phyloP scores from a whole-genome alignment of 2,888 invertebrate species.

The Nebria brevicollis region DNA sequence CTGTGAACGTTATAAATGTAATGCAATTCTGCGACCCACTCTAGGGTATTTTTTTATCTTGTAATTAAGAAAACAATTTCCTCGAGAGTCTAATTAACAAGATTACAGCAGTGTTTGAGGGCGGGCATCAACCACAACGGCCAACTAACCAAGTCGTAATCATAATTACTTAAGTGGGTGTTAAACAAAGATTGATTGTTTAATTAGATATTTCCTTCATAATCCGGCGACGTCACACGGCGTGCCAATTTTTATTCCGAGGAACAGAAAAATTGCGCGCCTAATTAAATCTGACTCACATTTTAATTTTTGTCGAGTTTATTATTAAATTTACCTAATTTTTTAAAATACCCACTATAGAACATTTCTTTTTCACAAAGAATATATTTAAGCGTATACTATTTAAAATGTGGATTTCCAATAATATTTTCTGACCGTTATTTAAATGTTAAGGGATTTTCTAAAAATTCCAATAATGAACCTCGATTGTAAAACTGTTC shows the following conservation, averaged over 20 bases:
- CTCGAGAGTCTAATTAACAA: slow-evolving; percentile 30
- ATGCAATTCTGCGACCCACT: slow-evolving; percentile 5
- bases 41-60: neutral
- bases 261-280: slow-evolving; percentile 34
- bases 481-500: too few species aligned
- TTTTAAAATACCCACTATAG: too few species aligned
- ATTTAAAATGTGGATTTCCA: too few species aligned
- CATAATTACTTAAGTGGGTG: slow-evolving; percentile 38
- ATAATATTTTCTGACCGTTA: too few species aligned
- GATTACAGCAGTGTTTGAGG: slow-evolving; percentile 30
- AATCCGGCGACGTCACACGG: slow-evolving; percentile 28
- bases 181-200: slow-evolving; percentile 40
- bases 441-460: too few species aligned
- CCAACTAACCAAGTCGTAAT: slow-evolving; percentile 7
- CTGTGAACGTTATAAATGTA: too few species aligned
- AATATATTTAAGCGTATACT: too few species aligned
- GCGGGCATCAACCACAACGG: slow-evolving; percentile 3
- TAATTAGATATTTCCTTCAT: slow-evolving; percentile 40
- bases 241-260: slow-evolving; percentile 24
- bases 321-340: neutral
- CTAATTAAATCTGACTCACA: slow-evolving; percentile 27
- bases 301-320: neutral
- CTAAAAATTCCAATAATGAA: too few species aligned
- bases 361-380: too few species aligned
- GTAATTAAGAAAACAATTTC: slow-evolving; percentile 35